Evolutionary conservation across 1,140 invertebrate genomes (phyloP), one percentile per base, ranked within the genome.

Genomic region (Zaprionus kolodkinae): DNA sequence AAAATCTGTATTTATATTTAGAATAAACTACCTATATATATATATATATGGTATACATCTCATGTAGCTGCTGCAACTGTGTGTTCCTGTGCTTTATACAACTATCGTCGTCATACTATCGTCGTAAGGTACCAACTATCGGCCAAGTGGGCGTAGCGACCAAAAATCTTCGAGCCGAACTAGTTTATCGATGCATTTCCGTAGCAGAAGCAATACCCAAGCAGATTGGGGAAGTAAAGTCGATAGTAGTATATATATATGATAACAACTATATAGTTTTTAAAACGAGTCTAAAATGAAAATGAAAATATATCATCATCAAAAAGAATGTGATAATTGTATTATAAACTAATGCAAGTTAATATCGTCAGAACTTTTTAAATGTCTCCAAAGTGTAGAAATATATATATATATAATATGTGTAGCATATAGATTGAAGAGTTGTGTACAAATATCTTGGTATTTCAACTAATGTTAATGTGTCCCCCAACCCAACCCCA

Each of bases 301-400:
- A 80, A 81, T 74, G 61, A 82, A 75, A 80, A 81, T 88, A 88
- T 88, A 88, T 88, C 84, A 88, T 88, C 85, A 89, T 89, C 85
- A 89, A 89, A 88, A 85, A 76, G 85, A 90, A 90, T 89, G 85
- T 89, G 85, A 89, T 89, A 89, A 81, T 81, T 85, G 81, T 89
- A 89, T 89, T 79, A 90, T 89, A 89, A 79, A 81, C 60, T 89
- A 81, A 85, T 84, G 78, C 85, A 88, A 89, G 75, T 73, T 89
- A 89, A 85, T 66, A 72, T 17, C 45, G 72, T 81, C 81, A 80
- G 84, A 52, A 67, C 64, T 85, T 81, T 84, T 85, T 33, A 79
- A 68, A 64, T 70, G 56, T 57, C 56, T 67, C 57, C 27, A 61
- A 68, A 72, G 57, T 63, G 57, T 54, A 77, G 52, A 48, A 63